Evolutionary conservation across 2,888 invertebrate species (phyloP).

Genomic region (Macrophya alboannulata): DNA sequence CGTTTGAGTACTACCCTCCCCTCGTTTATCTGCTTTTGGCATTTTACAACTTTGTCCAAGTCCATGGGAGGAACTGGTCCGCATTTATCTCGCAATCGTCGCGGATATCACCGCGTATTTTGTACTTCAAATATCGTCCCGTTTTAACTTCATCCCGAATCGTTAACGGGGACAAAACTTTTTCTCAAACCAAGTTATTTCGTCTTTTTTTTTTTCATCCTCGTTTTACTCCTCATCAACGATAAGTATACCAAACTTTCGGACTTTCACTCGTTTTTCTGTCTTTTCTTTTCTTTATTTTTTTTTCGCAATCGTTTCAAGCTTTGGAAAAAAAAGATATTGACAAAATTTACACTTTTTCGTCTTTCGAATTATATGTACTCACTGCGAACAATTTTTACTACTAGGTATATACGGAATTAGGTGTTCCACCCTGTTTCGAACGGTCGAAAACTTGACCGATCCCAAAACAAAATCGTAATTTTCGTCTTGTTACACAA

Average conservation of each 20-base stretch:
- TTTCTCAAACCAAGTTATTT: slow-evolving; percentile 9
- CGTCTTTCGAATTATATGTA: background rate
- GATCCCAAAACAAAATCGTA: no score
- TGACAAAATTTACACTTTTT: background rate
- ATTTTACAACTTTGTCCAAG: slow-evolving; percentile 52
- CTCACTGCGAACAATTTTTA: no score
- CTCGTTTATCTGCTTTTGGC: slow-evolving; percentile 53
- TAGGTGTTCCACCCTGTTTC: no score
- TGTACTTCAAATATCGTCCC: slow-evolving; percentile 45
- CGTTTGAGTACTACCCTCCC: slow-evolving; percentile 29
- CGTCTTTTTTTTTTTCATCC: no score
- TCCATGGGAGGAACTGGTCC: slow-evolving; percentile 25
- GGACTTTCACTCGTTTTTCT: background rate
- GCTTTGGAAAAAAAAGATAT: background rate
- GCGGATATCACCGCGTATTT: slow-evolving; percentile 13
- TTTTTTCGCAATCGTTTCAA: background rate
- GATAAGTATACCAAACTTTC: slow-evolving; percentile 4
- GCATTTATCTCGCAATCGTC: background rate
- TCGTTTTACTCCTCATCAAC: background rate
- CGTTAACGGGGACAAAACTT: slow-evolving; percentile 21
- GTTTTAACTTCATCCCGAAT: slow-evolving; percentile 39
- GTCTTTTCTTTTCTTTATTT: background rate
- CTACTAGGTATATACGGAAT: no score
- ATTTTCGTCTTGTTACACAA: no score
- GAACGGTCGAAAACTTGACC: no score